A percentile compares a stretch with the other conserved stretches of the same genome.
Conservation (phyloP, 2,888 invertebrate species). For the Epirrita christyi region DNA sequence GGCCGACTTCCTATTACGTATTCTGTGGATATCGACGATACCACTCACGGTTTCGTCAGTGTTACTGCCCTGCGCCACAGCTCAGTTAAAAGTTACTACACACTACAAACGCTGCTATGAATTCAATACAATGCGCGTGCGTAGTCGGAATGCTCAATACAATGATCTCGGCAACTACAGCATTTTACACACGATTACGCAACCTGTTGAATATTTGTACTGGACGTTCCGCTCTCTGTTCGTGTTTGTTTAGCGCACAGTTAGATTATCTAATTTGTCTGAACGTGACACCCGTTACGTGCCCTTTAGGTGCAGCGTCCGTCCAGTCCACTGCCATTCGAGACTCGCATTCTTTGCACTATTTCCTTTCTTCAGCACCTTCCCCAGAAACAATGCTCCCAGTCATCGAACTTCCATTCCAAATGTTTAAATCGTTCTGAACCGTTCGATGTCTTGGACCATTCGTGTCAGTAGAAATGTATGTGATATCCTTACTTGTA, state of each 20-base stretch:
- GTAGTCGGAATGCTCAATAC: constrained; percentile 47
- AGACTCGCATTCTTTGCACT: not conserved
- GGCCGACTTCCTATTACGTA: constrained; percentile 2
- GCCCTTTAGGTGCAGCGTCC: constrained; percentile 4
- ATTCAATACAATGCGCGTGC: constrained; percentile 14
- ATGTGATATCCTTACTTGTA: constrained; percentile 2
- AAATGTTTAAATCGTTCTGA: no score
- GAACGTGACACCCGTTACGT: not conserved
- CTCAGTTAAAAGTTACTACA: not conserved
- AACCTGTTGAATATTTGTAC: constrained; percentile 30
- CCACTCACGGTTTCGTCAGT: constrained; percentile 66
- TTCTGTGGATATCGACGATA: constrained; percentile 5
- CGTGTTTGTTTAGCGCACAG: constrained; percentile 11
- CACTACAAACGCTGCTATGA: not conserved
- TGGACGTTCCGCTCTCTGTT: constrained; percentile 28
- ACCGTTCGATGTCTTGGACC: no score
- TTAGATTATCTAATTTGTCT: constrained; percentile 6
- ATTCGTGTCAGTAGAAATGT: constrained; percentile 2
- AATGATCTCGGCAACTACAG: constrained; percentile 19
- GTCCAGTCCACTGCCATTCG: not conserved
- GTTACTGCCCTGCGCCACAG: constrained; percentile 5
- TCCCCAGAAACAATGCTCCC: no score
- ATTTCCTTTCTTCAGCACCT: no score
- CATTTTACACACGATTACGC: constrained; percentile 25
- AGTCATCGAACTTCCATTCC: no score